phyloP scores from a whole-genome alignment of 2,888 invertebrate genomes.

The Cotesia congregata region DNA sequence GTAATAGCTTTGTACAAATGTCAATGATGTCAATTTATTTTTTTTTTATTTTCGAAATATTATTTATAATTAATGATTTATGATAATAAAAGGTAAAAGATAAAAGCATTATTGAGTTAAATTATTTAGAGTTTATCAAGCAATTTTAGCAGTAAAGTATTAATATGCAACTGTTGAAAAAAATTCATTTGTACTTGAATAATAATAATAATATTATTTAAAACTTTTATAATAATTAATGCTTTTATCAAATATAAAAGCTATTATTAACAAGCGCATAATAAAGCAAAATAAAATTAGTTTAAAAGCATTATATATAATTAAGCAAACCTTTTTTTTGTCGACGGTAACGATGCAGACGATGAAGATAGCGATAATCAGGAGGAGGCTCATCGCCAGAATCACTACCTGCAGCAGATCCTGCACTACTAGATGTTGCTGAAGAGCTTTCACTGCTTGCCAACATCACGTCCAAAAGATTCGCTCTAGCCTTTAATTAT shows the following conservation, averaged over 20 bases:
- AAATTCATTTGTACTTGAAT: no score
- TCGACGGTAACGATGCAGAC: slow-evolving; percentile 78
- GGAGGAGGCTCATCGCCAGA: slow-evolving; percentile 74
- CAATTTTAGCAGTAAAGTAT: no score
- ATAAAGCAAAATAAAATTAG: no score
- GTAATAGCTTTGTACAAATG: slow-evolving; percentile 66
- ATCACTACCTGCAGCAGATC: slow-evolving; percentile 73
- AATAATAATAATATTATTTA: no score
- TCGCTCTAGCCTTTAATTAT: slow-evolving; percentile 78
- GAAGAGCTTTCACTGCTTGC: slow-evolving; percentile 80
- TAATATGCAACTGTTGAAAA: no score
- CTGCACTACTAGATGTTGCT: slow-evolving; percentile 77
- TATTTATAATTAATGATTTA: neutral
- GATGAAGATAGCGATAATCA: slow-evolving; percentile 79
- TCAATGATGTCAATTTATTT: slow-evolving; percentile 52
- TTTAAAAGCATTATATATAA: neutral
- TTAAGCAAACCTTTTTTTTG: slow-evolving; percentile 80
- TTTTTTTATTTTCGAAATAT: neutral
- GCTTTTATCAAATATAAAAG: no score
- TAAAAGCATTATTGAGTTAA: no score
- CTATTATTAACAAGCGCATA: no score
- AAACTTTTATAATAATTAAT: no score
- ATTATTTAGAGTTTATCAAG: no score
- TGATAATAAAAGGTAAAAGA: no score
- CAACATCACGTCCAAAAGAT: slow-evolving; percentile 83